Percentiles rank a stretch among this genome's conserved stretches.
Evolutionary conservation across 1,140 invertebrate genomes (phyloP).

Genomic region (Psilanteris sp.): DNA sequence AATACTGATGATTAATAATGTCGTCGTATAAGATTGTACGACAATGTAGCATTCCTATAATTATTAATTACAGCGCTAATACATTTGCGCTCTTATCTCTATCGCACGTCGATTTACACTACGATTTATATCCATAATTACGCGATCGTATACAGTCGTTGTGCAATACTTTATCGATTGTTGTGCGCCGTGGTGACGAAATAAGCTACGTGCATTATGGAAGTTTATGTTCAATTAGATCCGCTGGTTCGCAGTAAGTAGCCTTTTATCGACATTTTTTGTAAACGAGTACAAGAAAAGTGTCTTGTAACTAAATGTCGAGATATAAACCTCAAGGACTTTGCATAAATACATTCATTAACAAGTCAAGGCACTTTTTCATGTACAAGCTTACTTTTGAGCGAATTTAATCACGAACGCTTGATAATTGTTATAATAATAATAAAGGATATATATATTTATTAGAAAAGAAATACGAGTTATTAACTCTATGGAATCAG

Average conservation of each 20-base stretch:
- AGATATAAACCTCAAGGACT: conserved; percentile 34
- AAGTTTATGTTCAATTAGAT: conserved; percentile 48
- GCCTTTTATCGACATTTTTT: conserved; percentile 33
- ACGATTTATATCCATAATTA: conserved; percentile 44
- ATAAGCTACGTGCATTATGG: conserved; percentile 31
- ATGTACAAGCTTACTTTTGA: background rate
- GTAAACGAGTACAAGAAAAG: conserved; percentile 12
- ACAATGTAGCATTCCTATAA: conserved; percentile 33
- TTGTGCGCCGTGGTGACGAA: conserved; percentile 25
- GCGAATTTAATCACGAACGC: conserved; percentile 1
- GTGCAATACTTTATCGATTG: conserved; percentile 38
- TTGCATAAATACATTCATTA: conserved; percentile 26
- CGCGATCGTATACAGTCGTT: conserved; percentile 14
- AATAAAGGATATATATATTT: too few relatives aligned
- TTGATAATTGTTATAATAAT: conserved; percentile 1
- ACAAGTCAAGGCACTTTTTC: conserved; percentile 6
- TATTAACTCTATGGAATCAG: too few relatives aligned
- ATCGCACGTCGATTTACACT: conserved; percentile 29
- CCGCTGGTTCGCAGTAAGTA: conserved; percentile 24
- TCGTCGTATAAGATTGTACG: conserved; percentile 15
- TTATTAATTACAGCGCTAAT: conserved; percentile 45
- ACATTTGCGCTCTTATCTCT: conserved; percentile 32
- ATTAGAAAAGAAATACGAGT: too few relatives aligned
- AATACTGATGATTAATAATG: conserved; percentile 34
- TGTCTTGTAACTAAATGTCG: conserved; percentile 41